phyloP scores from a whole-genome alignment of 2,888 invertebrate species.

The Lagria hirta region DNA sequence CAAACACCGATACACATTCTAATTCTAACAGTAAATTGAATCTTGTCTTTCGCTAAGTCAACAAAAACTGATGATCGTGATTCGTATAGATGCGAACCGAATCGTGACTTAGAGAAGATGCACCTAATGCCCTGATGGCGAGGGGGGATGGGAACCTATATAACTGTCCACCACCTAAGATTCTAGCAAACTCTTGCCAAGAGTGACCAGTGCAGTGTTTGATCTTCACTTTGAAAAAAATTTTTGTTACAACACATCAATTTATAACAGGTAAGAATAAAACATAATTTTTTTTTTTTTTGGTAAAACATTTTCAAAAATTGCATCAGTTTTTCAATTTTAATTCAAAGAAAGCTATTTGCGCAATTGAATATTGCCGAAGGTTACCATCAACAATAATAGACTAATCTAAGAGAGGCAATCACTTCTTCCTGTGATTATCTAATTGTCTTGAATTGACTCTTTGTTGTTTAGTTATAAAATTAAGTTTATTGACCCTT shows the following conservation, averaged over 20 bases:
- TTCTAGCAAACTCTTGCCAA: constrained; percentile 32
- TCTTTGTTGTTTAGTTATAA: constrained; percentile 12
- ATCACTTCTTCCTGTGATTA: constrained; percentile 26
- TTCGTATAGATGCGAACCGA: constrained; percentile 21
- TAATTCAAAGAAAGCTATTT: no score
- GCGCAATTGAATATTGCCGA: constrained; percentile 18
- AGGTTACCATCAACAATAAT: constrained; percentile 15
- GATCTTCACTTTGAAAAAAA: no score
- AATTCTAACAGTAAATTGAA: constrained; percentile 20
- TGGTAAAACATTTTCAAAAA: no score
- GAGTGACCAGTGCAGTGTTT: constrained; percentile 41
- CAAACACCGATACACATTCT: no score
- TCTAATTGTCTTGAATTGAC: constrained; percentile 22
- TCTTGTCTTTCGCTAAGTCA: constrained; percentile 22
- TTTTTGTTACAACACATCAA: no score
- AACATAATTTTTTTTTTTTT: no score
- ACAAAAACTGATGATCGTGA: constrained; percentile 7
- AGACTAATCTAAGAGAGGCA: constrained; percentile 18
- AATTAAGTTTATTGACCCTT: constrained; percentile 23
- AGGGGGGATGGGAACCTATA: constrained; percentile 38
- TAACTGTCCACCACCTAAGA: constrained; percentile 37
- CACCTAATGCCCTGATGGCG: constrained; percentile 25
- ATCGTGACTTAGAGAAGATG: constrained; percentile 24
- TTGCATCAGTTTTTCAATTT: no score
- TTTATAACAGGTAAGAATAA: no score